A percentile compares a stretch with the other conserved stretches of the same genome.
These are phyloP conservation scores for Suillia variegata DNA, from an alignment of 2,888 invertebrate genomes.

Conservation along the genomic window DNA sequence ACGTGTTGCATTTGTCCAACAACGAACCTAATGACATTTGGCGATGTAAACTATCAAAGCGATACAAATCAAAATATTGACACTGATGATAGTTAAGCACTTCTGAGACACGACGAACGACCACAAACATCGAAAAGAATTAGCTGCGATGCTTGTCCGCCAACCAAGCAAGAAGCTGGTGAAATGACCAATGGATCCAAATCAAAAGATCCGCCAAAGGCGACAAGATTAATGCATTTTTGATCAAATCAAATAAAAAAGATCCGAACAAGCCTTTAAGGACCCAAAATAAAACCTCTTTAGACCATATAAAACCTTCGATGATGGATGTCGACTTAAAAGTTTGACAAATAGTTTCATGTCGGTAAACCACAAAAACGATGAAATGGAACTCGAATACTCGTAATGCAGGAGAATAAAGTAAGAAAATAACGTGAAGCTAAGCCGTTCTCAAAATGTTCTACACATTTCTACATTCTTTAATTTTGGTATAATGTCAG, in stretches of 20 bases:
- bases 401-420: too few species aligned
- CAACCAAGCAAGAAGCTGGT: neutral
- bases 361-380: constrained; percentile 39
- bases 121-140: neutral
- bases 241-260: constrained; percentile 35
- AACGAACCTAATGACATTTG: constrained; percentile 1
- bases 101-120: neutral
- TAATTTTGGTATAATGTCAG: too few species aligned
- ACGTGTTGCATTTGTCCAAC: too few species aligned
- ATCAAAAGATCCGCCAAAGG: constrained; percentile 29
- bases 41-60: too few species aligned
- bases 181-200: constrained; percentile 4
- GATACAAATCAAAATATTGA: constrained; percentile 43
- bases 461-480: too few species aligned
- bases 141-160: neutral
- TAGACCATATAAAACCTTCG: neutral
- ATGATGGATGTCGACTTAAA: constrained; percentile 4
- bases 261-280: constrained; percentile 14
- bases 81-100: constrained; percentile 29
- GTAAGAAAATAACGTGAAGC: too few species aligned
- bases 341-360: constrained; percentile 39
- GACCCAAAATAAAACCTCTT: neutral
- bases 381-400: too few species aligned
- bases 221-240: constrained; percentile 52
- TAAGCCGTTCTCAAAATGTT: too few species aligned